Conservation (phyloP, 2,113 vertebrate species). For the Megatriorchis doriae region DNA sequence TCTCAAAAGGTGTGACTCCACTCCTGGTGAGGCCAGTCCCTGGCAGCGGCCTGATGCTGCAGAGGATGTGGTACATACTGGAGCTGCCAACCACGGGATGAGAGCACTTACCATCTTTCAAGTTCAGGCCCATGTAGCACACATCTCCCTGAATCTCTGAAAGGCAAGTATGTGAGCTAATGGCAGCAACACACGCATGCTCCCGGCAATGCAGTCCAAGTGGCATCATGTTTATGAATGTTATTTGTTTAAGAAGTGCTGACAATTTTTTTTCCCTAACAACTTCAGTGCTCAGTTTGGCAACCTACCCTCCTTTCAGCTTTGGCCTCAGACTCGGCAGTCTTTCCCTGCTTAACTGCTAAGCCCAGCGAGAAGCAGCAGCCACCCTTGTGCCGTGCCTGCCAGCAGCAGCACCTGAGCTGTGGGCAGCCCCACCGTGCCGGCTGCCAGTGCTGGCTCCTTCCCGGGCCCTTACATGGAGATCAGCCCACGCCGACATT, state of each 20-base stretch:
- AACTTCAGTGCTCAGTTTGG: not conserved
- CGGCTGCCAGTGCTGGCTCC: accelerated
- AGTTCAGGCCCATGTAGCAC: not conserved
- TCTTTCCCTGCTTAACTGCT: not conserved
- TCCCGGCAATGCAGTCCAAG: not conserved
- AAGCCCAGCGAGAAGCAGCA: not conserved
- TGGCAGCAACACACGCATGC: not conserved
- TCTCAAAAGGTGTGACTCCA: not conserved
- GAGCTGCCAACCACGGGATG: not conserved
- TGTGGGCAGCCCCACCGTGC: not conserved
- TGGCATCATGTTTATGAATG: not conserved
- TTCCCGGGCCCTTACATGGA: not conserved
- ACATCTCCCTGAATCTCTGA: not conserved
- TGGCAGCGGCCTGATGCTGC: accelerated
- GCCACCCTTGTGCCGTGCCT: accelerated
- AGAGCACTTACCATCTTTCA: not conserved
- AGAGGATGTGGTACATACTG: accelerated
- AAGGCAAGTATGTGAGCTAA: constrained; percentile 5
- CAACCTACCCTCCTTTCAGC: not conserved
- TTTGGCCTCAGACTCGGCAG: not conserved
- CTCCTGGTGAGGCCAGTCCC: not conserved
- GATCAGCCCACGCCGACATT: not conserved
- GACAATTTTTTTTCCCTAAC: not conserved
- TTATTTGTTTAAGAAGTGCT: constrained; percentile 39
- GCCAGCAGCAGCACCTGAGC: accelerated